Evolutionary conservation across 2,797 vertebrate genomes (phyloP).

Genomic region (Pseudocheirus occidentalis): DNA sequence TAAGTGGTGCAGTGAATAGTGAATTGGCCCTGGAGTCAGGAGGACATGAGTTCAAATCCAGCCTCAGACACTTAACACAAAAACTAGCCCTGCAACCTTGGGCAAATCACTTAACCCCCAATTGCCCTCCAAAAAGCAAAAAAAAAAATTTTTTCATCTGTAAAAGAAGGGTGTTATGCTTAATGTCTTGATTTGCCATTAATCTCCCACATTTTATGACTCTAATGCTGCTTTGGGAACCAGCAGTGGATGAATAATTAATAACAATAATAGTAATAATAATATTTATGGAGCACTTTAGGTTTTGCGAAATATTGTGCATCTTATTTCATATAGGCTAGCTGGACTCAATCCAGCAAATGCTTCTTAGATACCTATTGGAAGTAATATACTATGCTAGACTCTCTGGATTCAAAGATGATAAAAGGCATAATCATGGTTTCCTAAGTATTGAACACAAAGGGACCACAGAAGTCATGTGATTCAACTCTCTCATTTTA

Average conservation of each 20-base stretch:
- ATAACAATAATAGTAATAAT: background rate
- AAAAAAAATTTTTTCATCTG: too few relatives aligned
- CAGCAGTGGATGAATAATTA: background rate
- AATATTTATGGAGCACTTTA: background rate
- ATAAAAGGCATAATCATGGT: conserved; percentile 5
- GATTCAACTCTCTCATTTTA: background rate
- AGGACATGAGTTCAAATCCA: too few relatives aligned
- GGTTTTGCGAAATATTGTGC: background rate
- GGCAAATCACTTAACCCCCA: too few relatives aligned
- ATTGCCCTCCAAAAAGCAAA: too few relatives aligned
- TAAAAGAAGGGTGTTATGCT: background rate
- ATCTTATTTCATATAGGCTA: background rate
- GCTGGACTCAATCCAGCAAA: conserved; percentile 6
- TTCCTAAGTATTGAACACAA: background rate
- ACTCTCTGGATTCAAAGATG: background rate
- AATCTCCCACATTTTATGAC: background rate
- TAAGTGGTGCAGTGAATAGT: too few relatives aligned
- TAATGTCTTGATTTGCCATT: background rate
- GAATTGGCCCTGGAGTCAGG: too few relatives aligned
- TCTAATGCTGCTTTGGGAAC: background rate
- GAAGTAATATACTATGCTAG: background rate
- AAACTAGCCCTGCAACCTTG: too few relatives aligned
- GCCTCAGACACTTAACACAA: too few relatives aligned
- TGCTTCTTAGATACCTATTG: background rate
- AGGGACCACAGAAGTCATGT: background rate